Evolutionary conservation across 2,888 invertebrate genomes (phyloP).

Genomic region (Dryobotodes eremita): DNA sequence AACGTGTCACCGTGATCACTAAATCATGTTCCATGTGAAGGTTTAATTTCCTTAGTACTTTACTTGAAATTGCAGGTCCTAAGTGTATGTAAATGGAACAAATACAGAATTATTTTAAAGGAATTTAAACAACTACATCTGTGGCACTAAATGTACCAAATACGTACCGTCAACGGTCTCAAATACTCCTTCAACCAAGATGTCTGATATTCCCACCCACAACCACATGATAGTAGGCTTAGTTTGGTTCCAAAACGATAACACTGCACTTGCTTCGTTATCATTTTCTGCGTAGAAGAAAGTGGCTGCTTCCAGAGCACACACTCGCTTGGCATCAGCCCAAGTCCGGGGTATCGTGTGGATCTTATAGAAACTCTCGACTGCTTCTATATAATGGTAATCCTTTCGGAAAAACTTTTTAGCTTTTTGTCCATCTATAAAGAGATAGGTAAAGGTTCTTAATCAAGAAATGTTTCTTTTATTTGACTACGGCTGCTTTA

Average conservation of each 20-base stretch:
- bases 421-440: constrained; percentile 33
- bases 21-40: neutral
- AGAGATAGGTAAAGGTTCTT: neutral
- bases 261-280: constrained; percentile 14
- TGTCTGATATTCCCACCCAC: constrained; percentile 63
- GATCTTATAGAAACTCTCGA: constrained; percentile 36
- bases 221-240: constrained; percentile 9
- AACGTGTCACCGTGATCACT: neutral
- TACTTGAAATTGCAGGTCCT: neutral
- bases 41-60: neutral
- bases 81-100: neutral
- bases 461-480: neutral
- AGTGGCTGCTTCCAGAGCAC: constrained; percentile 29
- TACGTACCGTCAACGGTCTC: constrained; percentile 67
- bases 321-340: constrained; percentile 31
- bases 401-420: constrained; percentile 65
- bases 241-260: constrained; percentile 24
- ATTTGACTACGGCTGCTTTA: too few species aligned
- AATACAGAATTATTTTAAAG: neutral
- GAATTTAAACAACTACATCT: neutral
- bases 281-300: constrained; percentile 27
- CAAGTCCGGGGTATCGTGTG: constrained; percentile 23
- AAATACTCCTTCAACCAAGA: constrained; percentile 35
- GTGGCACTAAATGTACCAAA: neutral
- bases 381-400: constrained; percentile 66